Conservation (phyloP, 2,113 vertebrate species). For the Scomber scombrus region DNA sequence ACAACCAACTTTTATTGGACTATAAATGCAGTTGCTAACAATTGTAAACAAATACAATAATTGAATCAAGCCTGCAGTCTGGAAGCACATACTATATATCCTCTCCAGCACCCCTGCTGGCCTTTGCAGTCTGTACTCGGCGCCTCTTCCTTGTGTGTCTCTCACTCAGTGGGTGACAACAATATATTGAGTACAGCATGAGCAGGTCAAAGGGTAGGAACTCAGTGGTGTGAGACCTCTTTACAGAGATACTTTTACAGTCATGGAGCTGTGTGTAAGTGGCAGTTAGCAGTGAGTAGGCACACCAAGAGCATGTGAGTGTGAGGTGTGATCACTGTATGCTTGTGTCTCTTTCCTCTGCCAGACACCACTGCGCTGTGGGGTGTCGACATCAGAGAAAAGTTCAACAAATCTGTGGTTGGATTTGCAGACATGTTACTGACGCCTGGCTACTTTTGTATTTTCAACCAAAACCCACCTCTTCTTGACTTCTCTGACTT, state of each 20-base stretch:
- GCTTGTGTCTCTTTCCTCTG: slow-evolving; percentile 27
- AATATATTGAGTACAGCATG: slow-evolving; percentile 21
- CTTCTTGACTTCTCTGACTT: slow-evolving; percentile 12
- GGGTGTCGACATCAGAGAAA: slow-evolving; percentile 49
- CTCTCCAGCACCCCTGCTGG: not conserved
- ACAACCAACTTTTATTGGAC: slow-evolving; percentile 53
- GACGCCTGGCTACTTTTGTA: slow-evolving; percentile 29
- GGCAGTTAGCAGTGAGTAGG: slow-evolving; percentile 34
- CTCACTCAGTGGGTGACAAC: slow-evolving; percentile 26
- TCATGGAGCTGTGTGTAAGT: slow-evolving; percentile 22
- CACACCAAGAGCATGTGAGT: slow-evolving; percentile 28
- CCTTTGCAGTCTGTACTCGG: slow-evolving; percentile 21
- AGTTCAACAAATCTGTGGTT: slow-evolving; percentile 48
- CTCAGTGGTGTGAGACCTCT: not conserved
- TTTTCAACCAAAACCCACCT: slow-evolving; percentile 25
- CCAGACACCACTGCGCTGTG: slow-evolving; percentile 45
- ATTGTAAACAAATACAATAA: slow-evolving; percentile 50
- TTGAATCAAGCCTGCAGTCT: slow-evolving; percentile 4
- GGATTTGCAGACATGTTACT: slow-evolving; percentile 29
- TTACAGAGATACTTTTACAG: slow-evolving; percentile 11
- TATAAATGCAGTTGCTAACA: slow-evolving; percentile 48
- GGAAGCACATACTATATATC: slow-evolving; percentile 4
- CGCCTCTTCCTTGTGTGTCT: slow-evolving; percentile 8
- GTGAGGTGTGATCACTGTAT: slow-evolving; percentile 36
- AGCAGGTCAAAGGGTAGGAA: slow-evolving; percentile 50